Conservation (phyloP, 2,113 vertebrate genomes). For the Pteropus alecto region DNA sequence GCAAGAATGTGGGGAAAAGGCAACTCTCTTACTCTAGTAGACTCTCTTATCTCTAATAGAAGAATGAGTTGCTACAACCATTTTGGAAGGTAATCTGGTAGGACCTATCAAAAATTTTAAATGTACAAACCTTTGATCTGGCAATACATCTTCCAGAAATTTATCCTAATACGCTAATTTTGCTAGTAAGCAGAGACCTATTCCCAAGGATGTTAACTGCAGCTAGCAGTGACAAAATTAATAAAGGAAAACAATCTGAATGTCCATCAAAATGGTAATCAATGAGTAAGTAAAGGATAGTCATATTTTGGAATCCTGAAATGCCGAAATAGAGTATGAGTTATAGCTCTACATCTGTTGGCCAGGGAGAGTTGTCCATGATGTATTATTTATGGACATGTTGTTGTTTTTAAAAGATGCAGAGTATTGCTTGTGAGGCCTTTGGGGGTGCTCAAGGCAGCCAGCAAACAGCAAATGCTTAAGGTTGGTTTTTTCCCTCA, state of each 20-base stretch:
- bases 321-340: not conserved
- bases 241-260: not conserved
- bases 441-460: not conserved
- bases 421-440: not conserved
- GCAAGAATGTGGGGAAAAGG: not conserved
- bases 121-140: not conserved
- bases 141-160: not conserved
- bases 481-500: not conserved
- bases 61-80: not conserved
- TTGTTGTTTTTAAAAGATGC: not conserved
- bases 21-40: not conserved
- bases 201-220: not conserved
- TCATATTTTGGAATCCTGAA: not conserved
- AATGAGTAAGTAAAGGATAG: not conserved
- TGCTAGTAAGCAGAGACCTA: not conserved
- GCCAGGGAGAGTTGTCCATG: not conserved
- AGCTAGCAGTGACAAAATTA: not conserved
- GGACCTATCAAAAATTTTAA: not conserved
- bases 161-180: not conserved
- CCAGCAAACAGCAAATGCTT: constrained; percentile 31
- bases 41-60: not conserved
- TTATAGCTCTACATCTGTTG: not conserved
- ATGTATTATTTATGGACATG: not conserved
- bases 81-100: not conserved
- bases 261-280: not conserved